Percentiles rank a stretch among this genome's conserved stretches.
These are phyloP conservation scores for Micronycteris hirsuta DNA, from an alignment of 2,113 vertebrate species.

Conservation along the genomic window DNA sequence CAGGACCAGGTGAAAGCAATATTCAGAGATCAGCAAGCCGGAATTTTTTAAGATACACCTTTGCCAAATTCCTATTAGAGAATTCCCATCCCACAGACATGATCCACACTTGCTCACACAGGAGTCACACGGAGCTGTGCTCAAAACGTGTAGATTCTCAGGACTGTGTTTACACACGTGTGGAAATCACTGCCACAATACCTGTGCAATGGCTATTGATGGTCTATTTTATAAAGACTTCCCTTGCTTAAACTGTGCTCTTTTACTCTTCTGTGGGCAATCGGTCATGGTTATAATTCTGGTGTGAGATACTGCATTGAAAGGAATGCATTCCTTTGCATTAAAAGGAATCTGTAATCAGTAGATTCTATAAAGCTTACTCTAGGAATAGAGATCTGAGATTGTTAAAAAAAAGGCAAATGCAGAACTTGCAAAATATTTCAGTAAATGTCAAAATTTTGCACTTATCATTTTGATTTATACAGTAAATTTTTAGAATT, in stretches of 20 bases:
- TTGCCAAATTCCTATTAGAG: too few species aligned
- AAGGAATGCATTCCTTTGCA: too few species aligned
- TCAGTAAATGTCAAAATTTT: neutral
- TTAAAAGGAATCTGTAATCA: neutral
- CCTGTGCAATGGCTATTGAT: neutral
- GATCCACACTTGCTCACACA: too few species aligned
- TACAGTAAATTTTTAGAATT: neutral
- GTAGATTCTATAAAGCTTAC: neutral
- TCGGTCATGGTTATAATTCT: neutral
- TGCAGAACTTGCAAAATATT: neutral
- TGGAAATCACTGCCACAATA: too few species aligned
- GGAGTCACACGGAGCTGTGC: too few species aligned
- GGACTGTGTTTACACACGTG: too few species aligned
- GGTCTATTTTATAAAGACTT: neutral
- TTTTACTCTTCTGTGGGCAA: neutral
- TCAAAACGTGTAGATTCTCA: too few species aligned
- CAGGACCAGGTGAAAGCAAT: too few species aligned
- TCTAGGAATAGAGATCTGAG: neutral
- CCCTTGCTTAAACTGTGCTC: neutral
- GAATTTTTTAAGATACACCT: too few species aligned
- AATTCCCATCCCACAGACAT: too few species aligned
- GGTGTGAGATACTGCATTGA: neutral
- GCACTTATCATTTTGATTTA: neutral
- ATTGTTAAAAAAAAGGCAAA: neutral
- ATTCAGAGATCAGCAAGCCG: too few species aligned